Evolutionary conservation across 1,140 invertebrate genomes (phyloP), one percentile per base, ranked within the genome.

Genomic region (Phortica variegata): DNA sequence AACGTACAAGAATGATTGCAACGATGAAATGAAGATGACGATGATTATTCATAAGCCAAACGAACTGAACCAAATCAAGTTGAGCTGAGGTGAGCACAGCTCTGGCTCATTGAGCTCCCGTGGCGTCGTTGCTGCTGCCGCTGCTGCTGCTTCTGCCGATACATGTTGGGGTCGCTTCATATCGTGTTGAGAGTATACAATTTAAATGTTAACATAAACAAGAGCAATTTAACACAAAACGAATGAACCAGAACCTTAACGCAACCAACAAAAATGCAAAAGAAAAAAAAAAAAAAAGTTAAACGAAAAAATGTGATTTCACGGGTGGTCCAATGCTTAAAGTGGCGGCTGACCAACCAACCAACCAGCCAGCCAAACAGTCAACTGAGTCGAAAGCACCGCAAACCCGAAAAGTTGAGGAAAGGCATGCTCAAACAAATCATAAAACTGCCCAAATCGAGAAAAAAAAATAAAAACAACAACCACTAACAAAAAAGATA

Each of bases 191-290:
- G 10, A 10, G n/a, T 10, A 34, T 55, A 71, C 66, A 71, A 71
- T 71, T 66, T 71, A 71, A 71, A 71, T 71, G 66, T 71, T 71
- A 71, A 68, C 66, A 71, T 71, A 71, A 71, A 71, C 66, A 71
- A 71, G 66, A 71, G 66, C 68, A 71, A 71, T 71, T 71, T 71
- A 71, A 71, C 61, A 65, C 61, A 69, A 70, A 60, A 48, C n/a
- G n/a, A n/a, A n/a, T n/a, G n/a, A n/a, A n/a, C 51, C 54, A 29
- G 54, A 37, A 39, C 56, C 52, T 43, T 42, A 43, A 56, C 54
- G 23, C 23, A 33, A 29, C 23, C 17, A 45, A 20, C 31, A 48
- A 42, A 48, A 36, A 23, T 3, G n/a, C 18, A 40, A 36, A 33
- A 44, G 17, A 2, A 33, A 19, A 38, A 50, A 21, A 29, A 57